Evolutionary conservation across 2,888 invertebrate genomes (phyloP), one percentile per base, ranked within the genome.

Genomic region (Phyto melanocephala): DNA sequence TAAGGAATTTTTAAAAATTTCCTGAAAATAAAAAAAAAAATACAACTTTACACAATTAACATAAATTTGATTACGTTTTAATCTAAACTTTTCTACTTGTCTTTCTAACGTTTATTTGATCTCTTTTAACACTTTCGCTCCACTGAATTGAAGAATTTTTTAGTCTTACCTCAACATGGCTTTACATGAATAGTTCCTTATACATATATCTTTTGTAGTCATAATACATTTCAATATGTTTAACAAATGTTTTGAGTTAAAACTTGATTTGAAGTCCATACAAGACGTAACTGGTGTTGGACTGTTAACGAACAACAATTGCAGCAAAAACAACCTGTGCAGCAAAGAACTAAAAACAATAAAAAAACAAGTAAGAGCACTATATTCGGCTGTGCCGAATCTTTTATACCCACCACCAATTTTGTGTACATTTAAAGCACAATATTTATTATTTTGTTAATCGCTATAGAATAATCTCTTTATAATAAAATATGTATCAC

Each of bases 231-330:
- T 63, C 40, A 33, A 74, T 63, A 45, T 54, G 22, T 35, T 42
- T 24, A 75, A 65, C 17, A 56, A 56, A 37, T 54, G 37, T 70
- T 60, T 56, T 75, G 47, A 20, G 33, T 15, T 50, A 67, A 75
- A 75, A 75, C 67, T 76, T 77, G 68, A 77, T 68, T 52, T 70
- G 35, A 54, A 77, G 70, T 77, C 77, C 70, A 70, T 52, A 70
- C 70, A 62, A 70, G 62, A 70, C 35, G 45, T 37, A 50, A 62
- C 60, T 45, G 33, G 45, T 54, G 45, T 68, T 77, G 60, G 56
- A 17, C 28, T 47, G 3, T 7, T 50, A 65, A 45, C 42, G 35
- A 42, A 68, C 60, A 76, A 22, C 54, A 37, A 33, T 68, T 42
- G 70, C 15, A 60, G 70, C 70, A 54, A 35, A 52, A 58, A 62